Evolutionary conservation across 2,797 vertebrate genomes (phyloP).

Genomic region (Acridotheres tristis): DNA sequence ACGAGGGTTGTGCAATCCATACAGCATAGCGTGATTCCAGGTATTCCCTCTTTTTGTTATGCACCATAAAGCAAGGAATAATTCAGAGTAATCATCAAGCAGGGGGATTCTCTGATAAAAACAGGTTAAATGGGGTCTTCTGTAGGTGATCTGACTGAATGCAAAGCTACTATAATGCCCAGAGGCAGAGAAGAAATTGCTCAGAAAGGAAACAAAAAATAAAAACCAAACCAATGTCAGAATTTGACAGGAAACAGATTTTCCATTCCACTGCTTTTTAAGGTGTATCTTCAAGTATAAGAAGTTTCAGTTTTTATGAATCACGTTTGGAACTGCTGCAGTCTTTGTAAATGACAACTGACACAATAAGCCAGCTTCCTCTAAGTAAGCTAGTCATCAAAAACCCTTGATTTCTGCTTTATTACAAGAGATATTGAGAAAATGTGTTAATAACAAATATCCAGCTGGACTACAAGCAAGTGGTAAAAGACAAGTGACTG

Average conservation of each 20-base stretch:
- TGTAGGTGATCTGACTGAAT: not conserved
- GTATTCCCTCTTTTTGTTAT: not conserved
- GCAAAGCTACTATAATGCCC: not conserved
- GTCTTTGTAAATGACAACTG: not conserved
- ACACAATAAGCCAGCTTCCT: not conserved
- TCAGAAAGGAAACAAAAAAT: not conserved
- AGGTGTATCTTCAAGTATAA: not conserved
- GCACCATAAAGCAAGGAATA: not conserved
- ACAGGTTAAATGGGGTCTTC: not conserved
- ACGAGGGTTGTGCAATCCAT: not conserved
- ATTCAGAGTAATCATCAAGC: not conserved
- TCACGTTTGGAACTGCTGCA: not conserved
- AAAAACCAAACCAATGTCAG: not conserved
- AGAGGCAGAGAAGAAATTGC: not conserved
- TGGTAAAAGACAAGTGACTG: not conserved
- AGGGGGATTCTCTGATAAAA: not conserved
- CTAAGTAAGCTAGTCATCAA: not conserved
- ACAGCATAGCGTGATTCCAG: not conserved
- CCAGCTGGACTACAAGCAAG: not conserved
- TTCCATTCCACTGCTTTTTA: not conserved
- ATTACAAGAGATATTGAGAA: not conserved
- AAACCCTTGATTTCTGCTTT: not conserved
- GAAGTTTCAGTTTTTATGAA: not conserved
- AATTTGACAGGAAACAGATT: not conserved
- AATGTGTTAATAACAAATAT: not conserved